Conservation (phyloP, 2,888 invertebrate genomes). For the Pristionchus arcanus region DNA sequence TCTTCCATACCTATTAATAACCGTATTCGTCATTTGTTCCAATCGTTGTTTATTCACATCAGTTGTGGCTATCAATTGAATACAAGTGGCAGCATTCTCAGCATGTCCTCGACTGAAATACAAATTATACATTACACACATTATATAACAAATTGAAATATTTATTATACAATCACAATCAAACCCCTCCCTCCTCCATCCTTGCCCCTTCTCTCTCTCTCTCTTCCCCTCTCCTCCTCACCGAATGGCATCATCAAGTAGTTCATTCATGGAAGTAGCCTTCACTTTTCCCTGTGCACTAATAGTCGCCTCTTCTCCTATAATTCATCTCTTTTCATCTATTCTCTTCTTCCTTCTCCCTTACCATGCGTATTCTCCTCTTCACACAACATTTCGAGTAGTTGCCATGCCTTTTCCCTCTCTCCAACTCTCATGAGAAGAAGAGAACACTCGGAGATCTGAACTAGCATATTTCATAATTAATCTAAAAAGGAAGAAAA, state of each 20-base stretch:
- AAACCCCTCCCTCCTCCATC: background rate
- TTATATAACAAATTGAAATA: too few species aligned
- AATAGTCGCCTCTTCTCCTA: conserved; percentile 66
- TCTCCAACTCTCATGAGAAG: conserved; percentile 66
- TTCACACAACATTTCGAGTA: conserved; percentile 64
- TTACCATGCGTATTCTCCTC: conserved; percentile 50
- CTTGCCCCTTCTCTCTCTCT: background rate
- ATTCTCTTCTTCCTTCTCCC: background rate
- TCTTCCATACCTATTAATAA: conserved; percentile 59
- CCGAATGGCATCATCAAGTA: conserved; percentile 63
- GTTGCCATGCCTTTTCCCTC: conserved; percentile 63
- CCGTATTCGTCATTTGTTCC: conserved; percentile 63
- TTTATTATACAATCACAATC: too few species aligned
- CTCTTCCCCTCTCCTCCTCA: conserved; percentile 10
- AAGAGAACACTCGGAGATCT: conserved; percentile 67
- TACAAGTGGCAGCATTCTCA: conserved; percentile 60
- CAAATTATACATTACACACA: too few species aligned
- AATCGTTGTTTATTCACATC: conserved; percentile 60
- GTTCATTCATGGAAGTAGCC: conserved; percentile 59
- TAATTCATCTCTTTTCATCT: background rate
- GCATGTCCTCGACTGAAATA: conserved; percentile 42
- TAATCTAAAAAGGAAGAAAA: background rate
- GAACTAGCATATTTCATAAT: background rate
- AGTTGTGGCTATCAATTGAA: conserved; percentile 63
- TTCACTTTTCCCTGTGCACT: conserved; percentile 54